Conservation (phyloP, 2,113 vertebrate genomes). For the Chloroceryle aenea region DNA sequence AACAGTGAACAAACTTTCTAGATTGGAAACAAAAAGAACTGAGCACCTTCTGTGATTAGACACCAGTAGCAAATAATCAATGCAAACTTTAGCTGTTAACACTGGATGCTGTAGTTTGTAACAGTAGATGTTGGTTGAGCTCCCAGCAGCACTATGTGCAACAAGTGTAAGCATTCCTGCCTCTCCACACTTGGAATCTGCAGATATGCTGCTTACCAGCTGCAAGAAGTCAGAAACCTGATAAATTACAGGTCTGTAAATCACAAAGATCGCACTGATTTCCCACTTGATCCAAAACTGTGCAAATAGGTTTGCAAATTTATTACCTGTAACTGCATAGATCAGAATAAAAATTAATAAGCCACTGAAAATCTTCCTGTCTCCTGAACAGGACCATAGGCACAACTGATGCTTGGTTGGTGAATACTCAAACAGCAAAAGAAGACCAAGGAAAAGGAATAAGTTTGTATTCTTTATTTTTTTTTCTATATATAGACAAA, state of each 20-base stretch:
- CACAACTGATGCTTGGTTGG: not conserved
- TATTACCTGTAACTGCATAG: not conserved
- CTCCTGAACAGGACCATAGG: not conserved
- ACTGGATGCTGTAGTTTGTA: not conserved
- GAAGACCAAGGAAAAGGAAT: not conserved
- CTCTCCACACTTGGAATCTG: not conserved
- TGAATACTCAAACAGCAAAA: not conserved
- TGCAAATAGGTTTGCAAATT: not conserved
- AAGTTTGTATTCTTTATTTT: not conserved
- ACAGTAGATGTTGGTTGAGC: not conserved
- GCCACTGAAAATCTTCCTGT: not conserved
- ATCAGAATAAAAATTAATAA: not conserved
- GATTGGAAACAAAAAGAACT: not conserved
- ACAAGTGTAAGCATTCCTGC: not conserved
- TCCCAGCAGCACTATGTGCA: not conserved
- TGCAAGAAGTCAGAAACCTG: not conserved
- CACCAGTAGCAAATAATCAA: not conserved
- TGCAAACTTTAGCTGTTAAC: not conserved
- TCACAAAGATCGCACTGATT: not conserved
- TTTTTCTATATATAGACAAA: not conserved
- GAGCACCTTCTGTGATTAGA: not conserved
- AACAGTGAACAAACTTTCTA: rapidly evolving
- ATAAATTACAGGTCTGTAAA: not conserved
- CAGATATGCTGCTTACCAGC: not conserved
- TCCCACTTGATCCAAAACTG: not conserved